phyloP scores from a whole-genome alignment of 1,140 invertebrate species.

The Drosophila quadrilineata region DNA sequence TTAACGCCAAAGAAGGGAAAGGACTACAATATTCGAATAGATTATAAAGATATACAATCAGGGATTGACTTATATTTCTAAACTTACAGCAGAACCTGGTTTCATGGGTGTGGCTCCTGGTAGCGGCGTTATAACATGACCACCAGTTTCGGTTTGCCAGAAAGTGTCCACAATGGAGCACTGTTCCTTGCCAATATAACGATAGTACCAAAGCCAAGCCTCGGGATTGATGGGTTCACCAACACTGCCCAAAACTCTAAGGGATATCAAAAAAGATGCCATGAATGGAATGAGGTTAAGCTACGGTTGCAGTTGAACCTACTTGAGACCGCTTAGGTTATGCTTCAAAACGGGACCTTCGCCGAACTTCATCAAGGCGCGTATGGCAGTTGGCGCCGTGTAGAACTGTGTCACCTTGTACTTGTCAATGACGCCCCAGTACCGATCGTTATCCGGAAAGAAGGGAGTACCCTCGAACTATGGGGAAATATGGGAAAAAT shows the following conservation, averaged over 20 bases:
- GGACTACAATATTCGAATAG: conserved; percentile 84
- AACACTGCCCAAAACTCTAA: conserved; percentile 94
- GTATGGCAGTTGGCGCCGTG: conserved; percentile 98
- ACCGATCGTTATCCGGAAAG: conserved; percentile 93
- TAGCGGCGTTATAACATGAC: conserved; percentile 95
- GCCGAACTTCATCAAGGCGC: conserved; percentile 97
- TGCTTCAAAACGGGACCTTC: conserved; percentile 88
- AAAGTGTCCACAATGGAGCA: conserved; percentile 98
- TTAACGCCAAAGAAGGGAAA: conserved; percentile 98
- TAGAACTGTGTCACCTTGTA: conserved; percentile 98
- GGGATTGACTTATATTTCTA: not conserved
- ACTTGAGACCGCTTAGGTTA: conserved; percentile 82
- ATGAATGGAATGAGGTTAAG: not conserved
- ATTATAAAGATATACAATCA: not conserved
- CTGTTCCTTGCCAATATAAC: conserved; percentile 89
- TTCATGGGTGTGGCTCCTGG: conserved; percentile 98
- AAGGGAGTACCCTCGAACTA: conserved; percentile 98
- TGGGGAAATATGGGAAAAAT: too few relatives aligned
- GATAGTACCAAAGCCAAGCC: conserved; percentile 99
- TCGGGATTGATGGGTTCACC: conserved; percentile 99
- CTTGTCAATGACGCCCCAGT: conserved; percentile 96
- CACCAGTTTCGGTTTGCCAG: conserved; percentile 99
- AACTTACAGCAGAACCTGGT: conserved; percentile 96
- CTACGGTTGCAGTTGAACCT: conserved; percentile 28
- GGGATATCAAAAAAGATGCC: not conserved